Evolutionary conservation across 1,140 invertebrate species (phyloP).

Genomic region (Halyomorpha halys): DNA sequence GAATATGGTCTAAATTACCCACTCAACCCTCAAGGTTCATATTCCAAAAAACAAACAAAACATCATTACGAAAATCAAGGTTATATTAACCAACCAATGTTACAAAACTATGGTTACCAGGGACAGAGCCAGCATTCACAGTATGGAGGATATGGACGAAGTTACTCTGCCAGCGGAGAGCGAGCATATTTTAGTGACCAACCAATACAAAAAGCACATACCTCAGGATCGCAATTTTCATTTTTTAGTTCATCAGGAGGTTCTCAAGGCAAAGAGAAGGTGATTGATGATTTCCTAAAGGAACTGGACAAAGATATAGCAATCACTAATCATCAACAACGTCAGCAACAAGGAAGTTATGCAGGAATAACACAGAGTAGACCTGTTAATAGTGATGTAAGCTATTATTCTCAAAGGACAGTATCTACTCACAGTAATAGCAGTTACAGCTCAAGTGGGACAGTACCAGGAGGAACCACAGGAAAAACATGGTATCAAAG

Average conservation of each 20-base stretch:
- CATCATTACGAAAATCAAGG: neutral
- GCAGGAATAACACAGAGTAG: neutral
- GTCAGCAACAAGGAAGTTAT: neutral
- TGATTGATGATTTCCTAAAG: neutral
- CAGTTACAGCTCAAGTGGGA: neutral
- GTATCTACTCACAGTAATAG: neutral
- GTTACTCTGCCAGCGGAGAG: neutral
- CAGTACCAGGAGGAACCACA: slow-evolving; percentile 19
- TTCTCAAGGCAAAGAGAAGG: neutral
- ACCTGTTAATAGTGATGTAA: neutral
- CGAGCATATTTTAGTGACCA: neutral
- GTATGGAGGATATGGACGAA: too few relatives aligned
- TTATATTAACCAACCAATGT: neutral
- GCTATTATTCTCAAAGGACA: neutral
- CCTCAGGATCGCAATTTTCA: neutral
- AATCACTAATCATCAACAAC: neutral
- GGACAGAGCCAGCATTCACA: slow-evolving; percentile 13
- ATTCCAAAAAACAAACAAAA: neutral
- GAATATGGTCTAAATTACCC: neutral
- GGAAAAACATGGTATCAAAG: slow-evolving; percentile 28
- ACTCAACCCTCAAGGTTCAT: neutral
- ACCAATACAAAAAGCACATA: neutral
- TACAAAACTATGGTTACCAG: slow-evolving; percentile 15
- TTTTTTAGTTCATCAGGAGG: neutral
- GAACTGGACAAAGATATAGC: slow-evolving; percentile 5